phyloP scores from a whole-genome alignment of 2,797 vertebrate genomes.

The Eupleurogrammus muticus region DNA sequence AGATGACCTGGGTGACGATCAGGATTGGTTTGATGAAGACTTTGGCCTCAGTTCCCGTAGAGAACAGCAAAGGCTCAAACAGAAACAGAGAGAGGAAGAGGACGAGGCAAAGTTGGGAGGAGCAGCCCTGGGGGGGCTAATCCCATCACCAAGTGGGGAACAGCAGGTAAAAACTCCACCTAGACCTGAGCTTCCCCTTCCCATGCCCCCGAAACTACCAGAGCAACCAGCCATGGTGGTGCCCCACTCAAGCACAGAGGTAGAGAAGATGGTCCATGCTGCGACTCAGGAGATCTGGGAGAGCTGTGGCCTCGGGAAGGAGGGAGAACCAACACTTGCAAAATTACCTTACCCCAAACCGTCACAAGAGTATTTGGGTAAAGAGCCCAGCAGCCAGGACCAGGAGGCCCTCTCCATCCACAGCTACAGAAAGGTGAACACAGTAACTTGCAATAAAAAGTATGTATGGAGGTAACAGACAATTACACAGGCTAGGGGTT shows the following conservation, averaged over 20 bases:
- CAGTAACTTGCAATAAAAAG: neutral
- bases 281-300: conserved; percentile 93
- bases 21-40: conserved; percentile 99
- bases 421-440: conserved; percentile 91
- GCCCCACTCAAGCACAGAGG: conserved; percentile 88
- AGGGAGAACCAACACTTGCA: conserved; percentile 75
- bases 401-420: conserved; percentile 86
- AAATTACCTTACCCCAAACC: conserved; percentile 72
- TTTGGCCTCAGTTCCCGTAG: conserved; percentile 93
- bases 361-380: conserved; percentile 79
- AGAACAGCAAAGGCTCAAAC: conserved; percentile 86
- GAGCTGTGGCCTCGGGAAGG: conserved; percentile 83
- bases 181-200: conserved; percentile 81
- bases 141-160: conserved; percentile 73
- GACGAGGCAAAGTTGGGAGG: conserved; percentile 51
- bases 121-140: conserved; percentile 65
- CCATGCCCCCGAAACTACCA: conserved; percentile 82
- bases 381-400: conserved; percentile 79
- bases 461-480: neutral
- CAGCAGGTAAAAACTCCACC: conserved; percentile 80
- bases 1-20: conserved; percentile 91
- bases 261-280: conserved; percentile 89
- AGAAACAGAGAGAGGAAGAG: conserved; percentile 77
- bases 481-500: neutral
- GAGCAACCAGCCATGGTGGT: conserved; percentile 91